Percentiles rank a stretch among this genome's conserved stretches.
Evolutionary conservation across 1,140 invertebrate genomes (phyloP).

Genomic region (Bombus picipes): DNA sequence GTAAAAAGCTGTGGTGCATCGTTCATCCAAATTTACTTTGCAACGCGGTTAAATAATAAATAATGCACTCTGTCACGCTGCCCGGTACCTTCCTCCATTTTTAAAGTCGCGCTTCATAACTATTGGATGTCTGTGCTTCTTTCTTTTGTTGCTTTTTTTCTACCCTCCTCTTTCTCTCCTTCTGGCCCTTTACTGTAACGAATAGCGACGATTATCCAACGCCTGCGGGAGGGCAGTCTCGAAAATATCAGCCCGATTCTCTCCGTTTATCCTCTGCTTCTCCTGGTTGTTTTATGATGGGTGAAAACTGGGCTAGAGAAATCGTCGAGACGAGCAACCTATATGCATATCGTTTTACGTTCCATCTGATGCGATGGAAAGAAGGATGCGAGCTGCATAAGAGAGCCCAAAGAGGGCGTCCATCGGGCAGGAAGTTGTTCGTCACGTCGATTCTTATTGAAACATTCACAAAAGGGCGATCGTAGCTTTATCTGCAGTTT

Average conservation of each 20-base stretch:
- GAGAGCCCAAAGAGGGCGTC: slow-evolving; percentile 15
- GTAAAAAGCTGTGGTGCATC: slow-evolving; percentile 51
- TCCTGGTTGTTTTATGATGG: neutral
- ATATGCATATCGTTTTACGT: neutral
- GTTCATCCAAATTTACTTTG: slow-evolving; percentile 57
- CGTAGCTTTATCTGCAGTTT: slow-evolving; percentile 82
- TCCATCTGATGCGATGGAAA: neutral
- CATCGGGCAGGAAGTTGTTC: slow-evolving; percentile 66
- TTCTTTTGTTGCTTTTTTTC: neutral
- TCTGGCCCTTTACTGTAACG: neutral
- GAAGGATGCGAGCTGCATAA: slow-evolving; percentile 26
- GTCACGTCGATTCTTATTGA: slow-evolving; percentile 79
- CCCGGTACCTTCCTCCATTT: slow-evolving; percentile 49
- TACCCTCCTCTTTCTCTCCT: neutral
- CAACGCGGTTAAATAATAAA: slow-evolving; percentile 53
- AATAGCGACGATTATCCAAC: neutral
- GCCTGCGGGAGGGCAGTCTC: neutral
- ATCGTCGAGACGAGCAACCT: neutral
- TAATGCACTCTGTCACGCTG: slow-evolving; percentile 53
- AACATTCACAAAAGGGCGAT: slow-evolving; percentile 81
- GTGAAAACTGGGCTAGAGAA: neutral
- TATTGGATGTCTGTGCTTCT: slow-evolving; percentile 36
- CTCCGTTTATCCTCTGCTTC: neutral
- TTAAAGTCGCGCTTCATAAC: slow-evolving; percentile 52
- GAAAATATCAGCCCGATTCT: neutral